Evolutionary conservation across 2,888 invertebrate genomes (phyloP).

Genomic region (Argyra leucocephala): DNA sequence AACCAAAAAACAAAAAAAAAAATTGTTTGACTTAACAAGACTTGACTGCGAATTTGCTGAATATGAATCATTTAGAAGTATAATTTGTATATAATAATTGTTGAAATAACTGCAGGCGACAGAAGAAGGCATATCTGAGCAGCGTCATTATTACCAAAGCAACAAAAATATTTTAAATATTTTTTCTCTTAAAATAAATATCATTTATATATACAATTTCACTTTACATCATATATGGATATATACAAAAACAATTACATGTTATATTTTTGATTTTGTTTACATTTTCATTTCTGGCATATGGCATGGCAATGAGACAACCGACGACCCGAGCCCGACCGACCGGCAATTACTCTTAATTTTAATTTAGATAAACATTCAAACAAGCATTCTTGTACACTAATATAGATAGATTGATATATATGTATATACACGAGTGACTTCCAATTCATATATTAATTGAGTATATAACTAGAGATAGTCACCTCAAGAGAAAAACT

Average conservation of each 20-base stretch:
- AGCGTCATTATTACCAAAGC: too few relatives aligned
- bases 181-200: not conserved
- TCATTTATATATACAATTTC: not conserved
- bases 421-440: too few relatives aligned
- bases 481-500: too few relatives aligned
- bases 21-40: not conserved
- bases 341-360: too few relatives aligned
- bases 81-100: too few relatives aligned
- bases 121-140: not conserved
- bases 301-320: not conserved
- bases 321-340: too few relatives aligned
- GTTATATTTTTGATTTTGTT: not conserved
- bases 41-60: not conserved
- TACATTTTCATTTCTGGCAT: conserved; percentile 5
- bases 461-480: too few relatives aligned
- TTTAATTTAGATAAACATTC: too few relatives aligned
- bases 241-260: not conserved
- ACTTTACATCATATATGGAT: not conserved
- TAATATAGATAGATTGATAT: too few relatives aligned
- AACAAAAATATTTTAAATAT: not conserved
- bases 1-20: not conserved
- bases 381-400: too few relatives aligned
- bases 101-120: conserved; percentile 3
- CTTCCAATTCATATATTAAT: too few relatives aligned
- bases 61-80: not conserved